phyloP scores from a whole-genome alignment of 1,140 invertebrate species.

The Zaprionus tsacasi region DNA sequence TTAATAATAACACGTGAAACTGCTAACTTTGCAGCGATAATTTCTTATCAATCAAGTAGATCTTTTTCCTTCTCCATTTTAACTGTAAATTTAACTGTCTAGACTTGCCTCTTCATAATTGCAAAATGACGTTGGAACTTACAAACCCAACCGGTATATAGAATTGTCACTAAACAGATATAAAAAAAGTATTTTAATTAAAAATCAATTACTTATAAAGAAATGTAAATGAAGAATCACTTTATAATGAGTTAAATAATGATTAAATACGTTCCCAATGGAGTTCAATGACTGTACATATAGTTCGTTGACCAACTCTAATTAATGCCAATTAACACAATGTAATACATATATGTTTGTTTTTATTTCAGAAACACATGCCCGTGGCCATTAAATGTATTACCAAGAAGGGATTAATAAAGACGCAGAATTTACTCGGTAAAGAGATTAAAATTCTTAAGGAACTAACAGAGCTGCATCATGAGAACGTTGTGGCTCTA shows the following conservation, averaged over 20 bases:
- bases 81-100: neutral
- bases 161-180: too few species aligned
- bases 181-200: neutral
- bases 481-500: slow-evolving; percentile 98
- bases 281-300: slow-evolving; percentile 53
- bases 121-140: neutral
- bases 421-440: slow-evolving; percentile 97
- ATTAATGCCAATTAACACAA: slow-evolving; percentile 53
- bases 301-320: slow-evolving; percentile 39
- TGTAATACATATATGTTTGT: slow-evolving; percentile 26
- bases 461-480: slow-evolving; percentile 97
- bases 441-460: slow-evolving; percentile 99
- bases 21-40: neutral
- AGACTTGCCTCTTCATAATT: neutral
- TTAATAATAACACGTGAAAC: neutral
- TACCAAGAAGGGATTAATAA: slow-evolving; percentile 98
- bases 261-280: neutral
- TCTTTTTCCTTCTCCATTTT: neutral
- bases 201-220: neutral
- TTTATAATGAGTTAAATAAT: slow-evolving; percentile 31
- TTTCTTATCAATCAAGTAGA: neutral
- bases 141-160: neutral
- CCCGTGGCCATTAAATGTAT: slow-evolving; percentile 99
- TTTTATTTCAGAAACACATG: slow-evolving; percentile 90
- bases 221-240: neutral